These are phyloP conservation scores for Octonoba sinensis DNA, from an alignment of 2,888 invertebrate species.

Conservation along the genomic window DNA sequence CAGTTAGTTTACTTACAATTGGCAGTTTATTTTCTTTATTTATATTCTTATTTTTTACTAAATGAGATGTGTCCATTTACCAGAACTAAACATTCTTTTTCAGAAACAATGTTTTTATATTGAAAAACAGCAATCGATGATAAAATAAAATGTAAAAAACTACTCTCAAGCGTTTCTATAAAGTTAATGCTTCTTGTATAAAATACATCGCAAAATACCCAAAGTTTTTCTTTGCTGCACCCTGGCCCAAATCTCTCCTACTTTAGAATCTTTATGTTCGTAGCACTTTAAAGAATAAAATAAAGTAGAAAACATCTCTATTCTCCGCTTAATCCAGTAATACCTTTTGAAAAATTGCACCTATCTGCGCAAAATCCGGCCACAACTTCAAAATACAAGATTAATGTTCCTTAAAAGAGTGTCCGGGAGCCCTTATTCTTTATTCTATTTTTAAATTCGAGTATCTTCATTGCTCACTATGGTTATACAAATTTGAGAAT, in stretches of 20 bases:
- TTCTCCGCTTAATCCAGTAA: slow-evolving; percentile 57
- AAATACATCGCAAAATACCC: not conserved
- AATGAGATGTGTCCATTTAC: no score
- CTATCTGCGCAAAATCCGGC: slow-evolving; percentile 46
- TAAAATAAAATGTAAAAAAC: not conserved
- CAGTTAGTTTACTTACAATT: no score
- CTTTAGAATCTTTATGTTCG: slow-evolving; percentile 24
- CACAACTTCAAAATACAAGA: slow-evolving; percentile 61
- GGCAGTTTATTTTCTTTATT: no score
- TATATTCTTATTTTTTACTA: no score
- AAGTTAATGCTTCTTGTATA: not conserved
- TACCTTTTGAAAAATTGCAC: slow-evolving; percentile 61
- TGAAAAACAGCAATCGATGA: not conserved
- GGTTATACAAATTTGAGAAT: no score
- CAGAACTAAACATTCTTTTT: no score
- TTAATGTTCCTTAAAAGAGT: slow-evolving; percentile 63
- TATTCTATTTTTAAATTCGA: slow-evolving; percentile 13
- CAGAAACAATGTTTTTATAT: not conserved
- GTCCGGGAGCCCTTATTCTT: slow-evolving; percentile 40
- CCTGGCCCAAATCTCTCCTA: slow-evolving; percentile 3
- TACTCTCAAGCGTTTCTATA: not conserved
- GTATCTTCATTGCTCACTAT: no score
- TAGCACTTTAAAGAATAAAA: slow-evolving; percentile 14
- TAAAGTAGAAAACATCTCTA: slow-evolving; percentile 19
- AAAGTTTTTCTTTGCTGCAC: not conserved